Evolutionary conservation across 2,888 invertebrate genomes (phyloP).

Genomic region (Strigamia transsilvanica): DNA sequence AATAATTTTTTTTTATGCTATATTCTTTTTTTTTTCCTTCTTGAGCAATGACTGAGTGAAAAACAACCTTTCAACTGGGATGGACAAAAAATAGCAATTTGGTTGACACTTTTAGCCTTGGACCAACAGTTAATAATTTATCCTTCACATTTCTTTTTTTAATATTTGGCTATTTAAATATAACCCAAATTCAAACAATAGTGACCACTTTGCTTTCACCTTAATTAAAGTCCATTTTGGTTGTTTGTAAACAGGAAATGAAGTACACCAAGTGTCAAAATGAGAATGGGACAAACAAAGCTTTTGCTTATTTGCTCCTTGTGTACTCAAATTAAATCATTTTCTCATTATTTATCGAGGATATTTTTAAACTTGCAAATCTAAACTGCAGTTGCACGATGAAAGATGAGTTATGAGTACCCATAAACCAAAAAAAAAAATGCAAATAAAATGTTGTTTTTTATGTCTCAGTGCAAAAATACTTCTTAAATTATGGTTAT

Average conservation of each 20-base stretch:
- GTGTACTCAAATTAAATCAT: neutral
- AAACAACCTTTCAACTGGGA: slow-evolving; percentile 29
- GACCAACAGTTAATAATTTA: slow-evolving; percentile 38
- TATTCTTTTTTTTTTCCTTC: neutral
- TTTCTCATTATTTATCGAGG: neutral
- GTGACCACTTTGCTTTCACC: slow-evolving; percentile 23
- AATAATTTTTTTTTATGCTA: neutral
- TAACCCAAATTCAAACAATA: slow-evolving; percentile 27
- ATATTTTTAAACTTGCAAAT: slow-evolving; percentile 9
- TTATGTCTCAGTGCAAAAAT: neutral
- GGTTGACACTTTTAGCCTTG: slow-evolving; percentile 48
- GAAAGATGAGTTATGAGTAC: slow-evolving; percentile 17
- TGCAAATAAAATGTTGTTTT: neutral
- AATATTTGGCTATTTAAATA: neutral
- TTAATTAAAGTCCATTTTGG: slow-evolving; percentile 15
- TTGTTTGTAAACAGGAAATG: neutral
- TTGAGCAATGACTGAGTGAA: slow-evolving; percentile 36
- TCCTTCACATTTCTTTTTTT: slow-evolving; percentile 3
- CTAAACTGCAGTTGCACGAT: slow-evolving; percentile 8
- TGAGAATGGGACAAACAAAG: no score
- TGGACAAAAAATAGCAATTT: neutral
- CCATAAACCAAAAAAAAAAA: slow-evolving; percentile 13
- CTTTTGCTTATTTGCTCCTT: neutral
- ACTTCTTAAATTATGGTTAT: neutral
- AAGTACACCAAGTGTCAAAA: neutral